Percentiles rank a stretch among this genome's conserved stretches.
Evolutionary conservation across 1,140 invertebrate genomes (phyloP).

Genomic region (Neoseiulus cucumeris): DNA sequence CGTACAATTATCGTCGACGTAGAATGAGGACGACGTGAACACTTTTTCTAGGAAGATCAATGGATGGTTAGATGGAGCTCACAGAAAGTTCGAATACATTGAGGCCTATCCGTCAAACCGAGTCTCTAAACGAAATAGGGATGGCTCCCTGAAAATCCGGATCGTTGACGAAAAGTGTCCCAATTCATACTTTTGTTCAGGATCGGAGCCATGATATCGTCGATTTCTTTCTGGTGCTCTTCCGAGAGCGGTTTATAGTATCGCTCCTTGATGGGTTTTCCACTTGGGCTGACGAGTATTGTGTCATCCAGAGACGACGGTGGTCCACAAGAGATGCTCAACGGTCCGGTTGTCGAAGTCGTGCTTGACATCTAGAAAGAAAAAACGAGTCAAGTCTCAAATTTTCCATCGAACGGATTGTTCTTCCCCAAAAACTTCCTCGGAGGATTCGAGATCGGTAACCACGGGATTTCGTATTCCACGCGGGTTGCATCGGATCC

Average conservation of each 20-base stretch:
- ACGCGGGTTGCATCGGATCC: no score
- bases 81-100: no score
- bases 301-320: background rate
- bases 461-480: no score
- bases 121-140: no score
- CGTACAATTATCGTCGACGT: slow-evolving; percentile 44
- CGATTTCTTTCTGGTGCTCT: background rate
- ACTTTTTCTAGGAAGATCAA: slow-evolving; percentile 48
- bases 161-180: no score
- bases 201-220: slow-evolving; percentile 6
- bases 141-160: no score
- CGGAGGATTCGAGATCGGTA: no score
- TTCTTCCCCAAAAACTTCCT: no score
- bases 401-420: no score
- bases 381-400: no score
- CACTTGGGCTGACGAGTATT: background rate
- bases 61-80: no score
- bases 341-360: background rate
- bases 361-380: background rate
- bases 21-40: slow-evolving; percentile 81
- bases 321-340: background rate
- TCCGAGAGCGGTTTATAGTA: background rate
- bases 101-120: no score
- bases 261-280: background rate
- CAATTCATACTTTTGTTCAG: slow-evolving; percentile 1